Percentiles rank a stretch among this genome's conserved stretches.
Evolutionary conservation across 2,797 vertebrate genomes (phyloP).

Genomic region (Uromys caudimaculatus): DNA sequence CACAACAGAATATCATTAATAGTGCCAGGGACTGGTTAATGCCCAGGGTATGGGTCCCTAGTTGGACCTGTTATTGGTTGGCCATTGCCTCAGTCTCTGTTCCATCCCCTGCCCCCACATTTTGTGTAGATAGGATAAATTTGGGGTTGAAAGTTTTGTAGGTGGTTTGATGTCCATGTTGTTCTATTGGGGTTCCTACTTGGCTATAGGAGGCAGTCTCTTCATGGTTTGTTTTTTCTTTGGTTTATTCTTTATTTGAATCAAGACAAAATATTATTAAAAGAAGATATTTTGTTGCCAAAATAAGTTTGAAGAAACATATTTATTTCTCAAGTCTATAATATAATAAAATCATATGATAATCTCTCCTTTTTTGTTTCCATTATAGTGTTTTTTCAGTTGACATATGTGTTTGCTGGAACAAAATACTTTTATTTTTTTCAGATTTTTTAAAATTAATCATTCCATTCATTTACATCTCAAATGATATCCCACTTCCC

Average conservation of each 20-base stretch:
- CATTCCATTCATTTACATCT: no score
- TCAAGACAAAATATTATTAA: slow-evolving; percentile 9
- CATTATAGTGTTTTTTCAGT: background rate
- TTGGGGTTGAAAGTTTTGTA: background rate
- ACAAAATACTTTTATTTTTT: background rate
- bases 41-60: background rate
- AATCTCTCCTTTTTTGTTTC: slow-evolving; percentile 21
- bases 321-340: slow-evolving; percentile 41
- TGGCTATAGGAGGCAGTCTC: background rate
- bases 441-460: no score
- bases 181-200: background rate
- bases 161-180: background rate
- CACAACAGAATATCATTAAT: background rate
- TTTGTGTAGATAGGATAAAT: background rate
- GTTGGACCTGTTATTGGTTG: background rate
- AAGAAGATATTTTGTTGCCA: background rate
- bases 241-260: background rate
- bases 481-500: no score
- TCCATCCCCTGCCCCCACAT: background rate
- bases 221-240: background rate
- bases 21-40: background rate
- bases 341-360: background rate
- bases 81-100: background rate
- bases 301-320: slow-evolving; percentile 38
- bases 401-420: background rate